These are phyloP conservation scores for Chaetops frenatus DNA, from an alignment of 2,113 vertebrate species.

Conservation along the genomic window DNA sequence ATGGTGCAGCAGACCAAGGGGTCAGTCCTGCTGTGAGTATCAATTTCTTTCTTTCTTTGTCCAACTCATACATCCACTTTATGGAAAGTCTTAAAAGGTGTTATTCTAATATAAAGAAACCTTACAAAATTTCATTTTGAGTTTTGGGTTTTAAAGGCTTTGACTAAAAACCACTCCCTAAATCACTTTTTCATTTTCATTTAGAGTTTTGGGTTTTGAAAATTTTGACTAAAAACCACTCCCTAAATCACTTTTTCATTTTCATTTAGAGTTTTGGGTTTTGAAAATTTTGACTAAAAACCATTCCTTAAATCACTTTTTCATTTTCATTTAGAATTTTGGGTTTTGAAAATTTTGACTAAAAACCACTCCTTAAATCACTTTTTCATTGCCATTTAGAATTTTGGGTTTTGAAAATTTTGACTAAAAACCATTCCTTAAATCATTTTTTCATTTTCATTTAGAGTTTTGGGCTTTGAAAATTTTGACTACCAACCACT, in stretches of 20 bases:
- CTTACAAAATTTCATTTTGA: background rate
- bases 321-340: background rate
- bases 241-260: background rate
- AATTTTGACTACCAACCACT: background rate
- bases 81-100: background rate
- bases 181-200: background rate
- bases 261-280: background rate
- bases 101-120: background rate
- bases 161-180: background rate
- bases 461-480: background rate
- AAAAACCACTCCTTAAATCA: background rate
- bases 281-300: background rate
- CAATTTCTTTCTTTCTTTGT: background rate
- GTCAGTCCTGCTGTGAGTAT: background rate
- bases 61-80: rapidly evolving
- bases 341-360: background rate
- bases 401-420: background rate
- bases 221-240: background rate
- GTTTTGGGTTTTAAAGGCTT: background rate
- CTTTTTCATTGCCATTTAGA: background rate
- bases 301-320: background rate
- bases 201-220: background rate
- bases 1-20: background rate
- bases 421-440: rapidly evolving
- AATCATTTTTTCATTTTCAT: background rate